Base-by-base conservation (phyloP, 2,113 vertebrate genomes). In the Pseudolaguvia tuberculata region DNA sequence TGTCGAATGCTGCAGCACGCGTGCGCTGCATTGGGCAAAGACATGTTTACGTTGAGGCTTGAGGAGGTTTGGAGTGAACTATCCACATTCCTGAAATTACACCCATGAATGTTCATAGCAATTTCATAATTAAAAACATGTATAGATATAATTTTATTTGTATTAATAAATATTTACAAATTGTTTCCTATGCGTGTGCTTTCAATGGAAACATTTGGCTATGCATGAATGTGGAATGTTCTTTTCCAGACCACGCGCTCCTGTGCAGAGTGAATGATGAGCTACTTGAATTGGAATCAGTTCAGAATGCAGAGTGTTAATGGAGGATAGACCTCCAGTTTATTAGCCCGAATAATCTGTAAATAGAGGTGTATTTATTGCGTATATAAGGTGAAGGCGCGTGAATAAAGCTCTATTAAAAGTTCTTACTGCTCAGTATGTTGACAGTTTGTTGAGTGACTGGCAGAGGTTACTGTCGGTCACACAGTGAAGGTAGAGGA, bases 1-100 rank as follows among this genome's bases (percentile, higher is more conserved):
- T 76, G 72, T 80, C 75, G 77, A 79, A 81, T 78, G 84, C 81
- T 78, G 84, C 85, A 69, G 86, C 82, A 74, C 57, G 56, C 75
- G 67, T 18, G 75, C 80, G 59, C 79, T 14, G 75, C 63, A 57
- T 23, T 23, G 72, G 72, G 87, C 78, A 80, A 89, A 87, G 89
- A 89, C 88, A 89, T 89, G 89, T 90, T 90, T 84, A 90, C 87
- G 80, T 85, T 79, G 78, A 76, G 59, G 71, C 63, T 79, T 79
- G 82, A n/a, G n/a, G 31, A 57, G 13, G 39, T n/a, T 18, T 42
- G 68, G 31, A 70, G 23, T 2, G 10, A 69, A 70, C 62, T 27
- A 2, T 66, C 9, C 42, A 10, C 14, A 27, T 48, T 66, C 20
- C 62, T 65, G 13, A 3, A n/a, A 9, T 62, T 47, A 7, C 5